These are phyloP conservation scores for Leptinotarsa rubiginosa DNA, from an alignment of 2,888 invertebrate species.

Conservation along the genomic window DNA sequence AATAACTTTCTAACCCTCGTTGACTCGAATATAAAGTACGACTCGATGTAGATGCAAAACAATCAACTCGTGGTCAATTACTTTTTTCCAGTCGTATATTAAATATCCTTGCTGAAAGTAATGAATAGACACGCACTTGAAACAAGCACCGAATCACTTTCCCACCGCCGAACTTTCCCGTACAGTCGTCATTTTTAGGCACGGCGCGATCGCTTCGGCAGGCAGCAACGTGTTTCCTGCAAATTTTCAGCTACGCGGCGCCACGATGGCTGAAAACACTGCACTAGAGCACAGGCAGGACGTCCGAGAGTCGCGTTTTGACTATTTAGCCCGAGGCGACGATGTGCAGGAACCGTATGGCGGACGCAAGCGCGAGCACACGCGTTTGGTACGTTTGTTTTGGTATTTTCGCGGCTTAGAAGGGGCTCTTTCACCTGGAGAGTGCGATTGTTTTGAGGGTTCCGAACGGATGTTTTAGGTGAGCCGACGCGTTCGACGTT, in stretches of 20 bases:
- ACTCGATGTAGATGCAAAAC: neutral
- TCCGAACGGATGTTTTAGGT: conserved; percentile 1
- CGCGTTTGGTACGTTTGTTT: conserved; percentile 7
- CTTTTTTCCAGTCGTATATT: neutral
- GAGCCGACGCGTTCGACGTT: neutral
- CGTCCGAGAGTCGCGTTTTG: conserved; percentile 19
- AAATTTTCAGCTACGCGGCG: neutral
- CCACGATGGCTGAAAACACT: conserved; percentile 16
- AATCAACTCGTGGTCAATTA: neutral
- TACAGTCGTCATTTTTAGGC: neutral
- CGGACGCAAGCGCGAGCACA: conserved; percentile 13
- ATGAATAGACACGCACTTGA: neutral
- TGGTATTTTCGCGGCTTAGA: conserved; percentile 19
- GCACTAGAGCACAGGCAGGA: conserved; percentile 15
- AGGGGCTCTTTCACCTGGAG: conserved; percentile 4
- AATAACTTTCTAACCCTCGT: too few relatives aligned
- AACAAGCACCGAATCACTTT: neutral
- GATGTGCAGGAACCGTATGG: neutral
- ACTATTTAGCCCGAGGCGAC: conserved; percentile 23
- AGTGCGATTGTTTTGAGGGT: neutral
- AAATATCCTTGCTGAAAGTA: neutral
- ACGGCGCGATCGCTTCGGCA: neutral
- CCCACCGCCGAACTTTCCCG: neutral
- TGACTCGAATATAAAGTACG: too few relatives aligned
- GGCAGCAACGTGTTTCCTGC: conserved; percentile 8